Evolutionary conservation across 2,888 invertebrate species (phyloP), one percentile per base, ranked within the genome.

Genomic region (Myopa tessellatipennis): DNA sequence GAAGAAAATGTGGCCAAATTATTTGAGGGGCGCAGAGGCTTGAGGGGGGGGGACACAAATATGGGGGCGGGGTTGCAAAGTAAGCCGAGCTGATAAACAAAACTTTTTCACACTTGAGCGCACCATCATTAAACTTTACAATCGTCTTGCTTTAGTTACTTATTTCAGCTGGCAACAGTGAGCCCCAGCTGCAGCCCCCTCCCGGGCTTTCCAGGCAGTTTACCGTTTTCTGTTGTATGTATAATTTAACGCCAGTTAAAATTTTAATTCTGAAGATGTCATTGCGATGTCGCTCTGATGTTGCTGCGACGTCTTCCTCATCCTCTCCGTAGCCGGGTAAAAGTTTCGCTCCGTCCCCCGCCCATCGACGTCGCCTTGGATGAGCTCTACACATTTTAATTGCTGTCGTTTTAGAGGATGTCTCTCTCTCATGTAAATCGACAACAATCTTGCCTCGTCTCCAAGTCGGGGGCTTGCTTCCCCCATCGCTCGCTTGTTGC

Each of bases 171-270:
- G 16, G 45, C 52, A 65, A 18, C 65, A 18, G 18, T 7, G 2
- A 74, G n/a, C n/a, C 73, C 55, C 40, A 45, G 70, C 55, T 40
- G 45, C 16, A 6, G 36, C 26, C 67, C 7, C 63, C 18, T 16
- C 14, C 78, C 80, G 10, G 45, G 7, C 40, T 2, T 55, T 4
- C 38, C 34, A 26, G 26, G 26, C 26, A 26, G 26, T 26, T 26
- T 26, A 26, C 40, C 78, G 79, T 83, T 87, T 85, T 84, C 84
- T 81, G 84, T 83, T 36, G 34, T 38, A 14, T 85, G 85, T 84
- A 86, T 87, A 86, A 85, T 87, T 85, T 86, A 85, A 87, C 87
- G 85, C 85, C 85, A 87, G 85, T 86, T 87, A 85, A 86, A 85
- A 86, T 87, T 85, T 87, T 85, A 85, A 85, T 85, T 85, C 87